Evolutionary conservation across 2,888 invertebrate genomes (phyloP), one percentile per base, ranked within the genome.

Genomic region (Plagodis pulveraria): DNA sequence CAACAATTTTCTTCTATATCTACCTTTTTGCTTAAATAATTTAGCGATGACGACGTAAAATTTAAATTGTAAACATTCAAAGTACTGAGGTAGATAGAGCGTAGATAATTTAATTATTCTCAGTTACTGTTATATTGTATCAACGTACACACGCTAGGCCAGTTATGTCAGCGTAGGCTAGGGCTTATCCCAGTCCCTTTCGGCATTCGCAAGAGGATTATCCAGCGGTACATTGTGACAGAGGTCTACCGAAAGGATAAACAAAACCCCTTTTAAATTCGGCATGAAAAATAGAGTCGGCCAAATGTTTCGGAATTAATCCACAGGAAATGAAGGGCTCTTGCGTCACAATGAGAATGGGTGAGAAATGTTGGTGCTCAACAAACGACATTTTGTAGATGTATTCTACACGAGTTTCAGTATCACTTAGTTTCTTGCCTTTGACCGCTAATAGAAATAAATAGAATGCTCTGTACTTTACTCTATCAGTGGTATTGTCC

Each of bases 181-280:
- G 34, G 44, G 56, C 56, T 60, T 60, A 60, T 49, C 48, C 60
- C 50, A 8, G 50, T 34, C 56, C 56, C 56, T 49, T 55, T 51
- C 41, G 50, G 32, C 51, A 45, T 54, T 50, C 49, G 35, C 54
- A 42, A 54, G 46, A 34, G 52, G 60, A 60, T 60, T 60, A 61
- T 33, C 48, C 51, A 43, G 55, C 50, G 50, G 38, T 35, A 46
- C 22, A 48, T 33, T 50, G 52, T 52, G 60, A 61, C 60, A 56
- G 49, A 52, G 60, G 60, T 56, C 60, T 56, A 56, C 60, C 52
- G 36, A 52, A 52, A n/a, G 60, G 56, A 56, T 61, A 56, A 61
- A 61, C 60, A 61, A 60, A 61, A 52, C 60, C 56, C 40, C 52
- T 61, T 61, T 61, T 61, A 61, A 60, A 60, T 56, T 52, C 52